Evolutionary conservation across 2,888 invertebrate species (phyloP).

Genomic region (Chouioia cunea): DNA sequence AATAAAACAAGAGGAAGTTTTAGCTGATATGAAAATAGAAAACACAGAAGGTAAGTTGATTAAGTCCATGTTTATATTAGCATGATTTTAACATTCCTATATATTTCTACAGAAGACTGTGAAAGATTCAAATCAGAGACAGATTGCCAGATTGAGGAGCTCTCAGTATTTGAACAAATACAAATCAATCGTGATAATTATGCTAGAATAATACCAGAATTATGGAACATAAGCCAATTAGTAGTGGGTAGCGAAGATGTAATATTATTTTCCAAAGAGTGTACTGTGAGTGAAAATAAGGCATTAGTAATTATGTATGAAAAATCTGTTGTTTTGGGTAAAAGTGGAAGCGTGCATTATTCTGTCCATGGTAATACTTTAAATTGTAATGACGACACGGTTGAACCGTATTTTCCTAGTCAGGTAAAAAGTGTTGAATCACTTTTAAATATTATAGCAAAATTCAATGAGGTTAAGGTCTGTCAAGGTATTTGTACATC

Average conservation of each 20-base stretch:
- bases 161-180: conserved; percentile 28
- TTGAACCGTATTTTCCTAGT: conserved; percentile 10
- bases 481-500: conserved; percentile 40
- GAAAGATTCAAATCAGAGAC: conserved; percentile 20
- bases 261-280: conserved; percentile 45
- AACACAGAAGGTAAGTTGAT: conserved; percentile 31
- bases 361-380: conserved; percentile 42
- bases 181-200: conserved; percentile 29
- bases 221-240: conserved; percentile 36
- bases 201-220: conserved; percentile 34
- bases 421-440: conserved; percentile 27
- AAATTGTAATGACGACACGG: not conserved
- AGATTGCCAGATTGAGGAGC: not conserved
- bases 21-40: conserved; percentile 34
- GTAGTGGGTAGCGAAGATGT: conserved; percentile 29
- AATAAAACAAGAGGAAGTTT: conserved; percentile 39
- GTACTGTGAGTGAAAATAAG: conserved; percentile 37
- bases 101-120: conserved; percentile 10
- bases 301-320: conserved; percentile 39
- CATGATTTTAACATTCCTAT: not conserved
- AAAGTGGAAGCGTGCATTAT: conserved; percentile 29
- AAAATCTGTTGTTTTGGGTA: conserved; percentile 44
- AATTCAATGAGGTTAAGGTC: conserved; percentile 33
- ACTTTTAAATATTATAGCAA: conserved; percentile 31
- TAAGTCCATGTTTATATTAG: not conserved